Percentiles rank a stretch among this genome's conserved stretches.
Evolutionary conservation across 2,888 invertebrate genomes (phyloP).

Genomic region (Caenorhabditis japonica): DNA sequence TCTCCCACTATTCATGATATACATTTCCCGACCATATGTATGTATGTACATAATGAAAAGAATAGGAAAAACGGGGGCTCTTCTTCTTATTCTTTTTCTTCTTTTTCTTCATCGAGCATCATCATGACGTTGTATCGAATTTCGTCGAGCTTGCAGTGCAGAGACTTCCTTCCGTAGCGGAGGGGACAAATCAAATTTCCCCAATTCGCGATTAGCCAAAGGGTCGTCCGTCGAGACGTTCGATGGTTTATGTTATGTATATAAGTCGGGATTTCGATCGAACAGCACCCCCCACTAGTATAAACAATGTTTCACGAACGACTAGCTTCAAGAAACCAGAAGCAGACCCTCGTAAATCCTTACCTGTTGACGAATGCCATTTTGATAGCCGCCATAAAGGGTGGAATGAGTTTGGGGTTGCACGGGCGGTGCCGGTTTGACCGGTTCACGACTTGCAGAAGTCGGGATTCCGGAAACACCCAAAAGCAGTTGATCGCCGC

Average conservation of each 20-base stretch:
- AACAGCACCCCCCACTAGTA: slow-evolving; percentile 12
- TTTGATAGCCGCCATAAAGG: slow-evolving; percentile 14
- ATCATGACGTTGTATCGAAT: slow-evolving; percentile 38
- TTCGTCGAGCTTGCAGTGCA: slow-evolving; percentile 9
- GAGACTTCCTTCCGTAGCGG: too few species aligned
- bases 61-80: neutral
- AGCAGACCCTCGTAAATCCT: neutral
- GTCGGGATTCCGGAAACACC: slow-evolving; percentile 78
- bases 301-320: too few species aligned
- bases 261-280: slow-evolving; percentile 10
- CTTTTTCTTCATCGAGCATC: slow-evolving; percentile 17
- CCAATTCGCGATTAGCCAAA: slow-evolving; percentile 6
- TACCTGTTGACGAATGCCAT: slow-evolving; percentile 27
- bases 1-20: slow-evolving; percentile 37
- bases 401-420: slow-evolving; percentile 6
- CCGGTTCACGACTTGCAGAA: slow-evolving; percentile 29
- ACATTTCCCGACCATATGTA: slow-evolving; percentile 22
- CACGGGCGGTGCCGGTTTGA: neutral
- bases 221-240: too few species aligned
- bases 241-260: slow-evolving; percentile 16
- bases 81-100: slow-evolving; percentile 3
- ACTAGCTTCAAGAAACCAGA: neutral
- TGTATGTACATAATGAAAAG: slow-evolving; percentile 21
- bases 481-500: slow-evolving; percentile 82
- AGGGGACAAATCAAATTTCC: slow-evolving; percentile 36